Evolutionary conservation across 2,113 vertebrate genomes (phyloP).

Genomic region (Xyliphius kryptos): DNA sequence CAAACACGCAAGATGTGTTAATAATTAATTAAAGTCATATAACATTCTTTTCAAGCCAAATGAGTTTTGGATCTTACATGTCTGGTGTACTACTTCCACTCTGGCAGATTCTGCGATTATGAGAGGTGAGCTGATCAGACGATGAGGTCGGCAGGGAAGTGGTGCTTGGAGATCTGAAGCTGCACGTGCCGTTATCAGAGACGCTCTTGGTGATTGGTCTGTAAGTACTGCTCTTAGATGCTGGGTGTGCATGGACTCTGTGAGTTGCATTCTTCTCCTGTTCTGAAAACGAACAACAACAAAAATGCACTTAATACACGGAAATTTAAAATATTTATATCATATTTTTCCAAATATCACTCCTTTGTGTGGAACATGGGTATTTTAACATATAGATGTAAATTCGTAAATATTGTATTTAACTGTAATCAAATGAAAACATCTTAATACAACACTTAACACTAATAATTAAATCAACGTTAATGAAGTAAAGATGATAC

Average conservation of each 20-base stretch:
- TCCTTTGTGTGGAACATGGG: too few species aligned
- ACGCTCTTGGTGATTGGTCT: constrained; percentile 74
- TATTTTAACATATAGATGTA: too few species aligned
- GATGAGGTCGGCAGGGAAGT: constrained; percentile 53
- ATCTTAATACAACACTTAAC: too few species aligned
- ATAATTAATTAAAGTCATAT: too few species aligned
- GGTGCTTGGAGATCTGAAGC: constrained; percentile 55
- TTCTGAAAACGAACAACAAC: constrained; percentile 49
- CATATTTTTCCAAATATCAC: too few species aligned
- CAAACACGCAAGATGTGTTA: background rate
- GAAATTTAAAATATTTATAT: too few species aligned
- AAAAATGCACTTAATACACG: background rate
- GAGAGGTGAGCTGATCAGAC: constrained; percentile 56
- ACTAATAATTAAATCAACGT: background rate
- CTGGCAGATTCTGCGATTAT: constrained; percentile 26
- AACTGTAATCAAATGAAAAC: too few species aligned
- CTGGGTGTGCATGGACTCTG: constrained; percentile 71
- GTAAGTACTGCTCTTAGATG: constrained; percentile 76
- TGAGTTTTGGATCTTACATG: constrained; percentile 61
- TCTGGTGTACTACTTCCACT: constrained; percentile 61
- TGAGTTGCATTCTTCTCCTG: constrained; percentile 57
- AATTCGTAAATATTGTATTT: too few species aligned
- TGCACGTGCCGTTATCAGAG: constrained; percentile 68
- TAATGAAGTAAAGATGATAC: constrained; percentile 40
- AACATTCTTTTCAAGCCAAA: too few species aligned